Evolutionary conservation across 2,888 invertebrate genomes (phyloP).

Genomic region (Dilophus febrilis): DNA sequence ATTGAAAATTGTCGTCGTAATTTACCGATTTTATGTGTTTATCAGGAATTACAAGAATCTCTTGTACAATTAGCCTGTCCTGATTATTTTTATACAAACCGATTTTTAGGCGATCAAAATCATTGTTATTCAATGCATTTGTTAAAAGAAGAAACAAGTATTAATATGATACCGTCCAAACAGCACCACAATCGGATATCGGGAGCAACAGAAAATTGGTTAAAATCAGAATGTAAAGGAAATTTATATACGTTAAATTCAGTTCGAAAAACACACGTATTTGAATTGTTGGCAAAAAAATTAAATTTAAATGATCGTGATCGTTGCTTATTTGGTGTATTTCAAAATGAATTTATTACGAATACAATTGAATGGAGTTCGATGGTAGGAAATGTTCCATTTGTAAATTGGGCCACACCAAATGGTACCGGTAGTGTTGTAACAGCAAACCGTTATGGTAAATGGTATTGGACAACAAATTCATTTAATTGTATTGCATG

Average conservation of each 20-base stretch:
- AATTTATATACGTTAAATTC: slow-evolving; percentile 4
- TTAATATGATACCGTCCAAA: neutral
- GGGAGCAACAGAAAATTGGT: neutral
- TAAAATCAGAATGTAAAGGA: slow-evolving; percentile 1
- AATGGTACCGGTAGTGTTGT: neutral
- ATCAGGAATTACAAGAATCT: slow-evolving; percentile 12
- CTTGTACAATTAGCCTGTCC: slow-evolving; percentile 11
- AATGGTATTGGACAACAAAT: slow-evolving; percentile 13
- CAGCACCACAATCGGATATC: neutral
- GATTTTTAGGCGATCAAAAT: slow-evolving; percentile 1
- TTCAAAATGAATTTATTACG: neutral
- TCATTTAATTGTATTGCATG: slow-evolving; percentile 4
- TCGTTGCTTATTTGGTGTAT: slow-evolving; percentile 3
- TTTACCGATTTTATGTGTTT: slow-evolving; percentile 19
- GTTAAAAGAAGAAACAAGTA: neutral
- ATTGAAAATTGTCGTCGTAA: slow-evolving; percentile 15
- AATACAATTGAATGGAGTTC: neutral
- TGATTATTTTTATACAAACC: slow-evolving; percentile 1
- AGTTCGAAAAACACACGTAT: neutral
- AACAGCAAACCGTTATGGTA: slow-evolving; percentile 1
- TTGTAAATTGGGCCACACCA: slow-evolving; percentile 4
- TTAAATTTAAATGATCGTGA: neutral
- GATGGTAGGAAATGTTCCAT: neutral
- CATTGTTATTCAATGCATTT: neutral
- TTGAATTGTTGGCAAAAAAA: neutral